These are phyloP conservation scores for Lateolabrax maculatus DNA, from an alignment of 2,797 vertebrate species.

Conservation along the genomic window DNA sequence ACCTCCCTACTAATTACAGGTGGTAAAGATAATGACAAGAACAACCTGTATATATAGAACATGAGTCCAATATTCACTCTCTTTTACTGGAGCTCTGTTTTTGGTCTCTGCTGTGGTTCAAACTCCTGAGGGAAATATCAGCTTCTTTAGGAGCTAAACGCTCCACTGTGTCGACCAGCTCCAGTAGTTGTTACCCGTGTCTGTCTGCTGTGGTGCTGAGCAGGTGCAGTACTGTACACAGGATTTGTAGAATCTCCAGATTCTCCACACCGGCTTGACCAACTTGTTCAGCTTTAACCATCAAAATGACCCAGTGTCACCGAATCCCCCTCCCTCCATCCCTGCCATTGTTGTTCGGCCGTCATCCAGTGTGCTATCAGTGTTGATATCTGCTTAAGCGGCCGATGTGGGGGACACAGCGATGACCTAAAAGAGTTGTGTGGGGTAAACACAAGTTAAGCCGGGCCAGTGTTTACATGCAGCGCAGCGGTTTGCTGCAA, in stretches of 20 bases:
- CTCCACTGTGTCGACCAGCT: neutral
- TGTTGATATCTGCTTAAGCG: slow-evolving; percentile 46
- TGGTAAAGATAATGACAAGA: no score
- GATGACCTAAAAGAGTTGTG: slow-evolving; percentile 68
- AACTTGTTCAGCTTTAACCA: slow-evolving; percentile 9
- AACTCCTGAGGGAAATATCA: neutral
- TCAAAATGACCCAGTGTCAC: slow-evolving; percentile 28
- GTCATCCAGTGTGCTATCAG: slow-evolving; percentile 10
- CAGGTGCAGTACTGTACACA: neutral
- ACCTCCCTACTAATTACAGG: no score
- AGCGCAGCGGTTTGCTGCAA: slow-evolving; percentile 52
- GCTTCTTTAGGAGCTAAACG: neutral
- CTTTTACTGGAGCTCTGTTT: neutral
- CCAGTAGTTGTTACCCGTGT: no score
- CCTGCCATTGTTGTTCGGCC: neutral
- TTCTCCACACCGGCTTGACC: slow-evolving; percentile 5
- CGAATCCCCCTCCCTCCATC: neutral
- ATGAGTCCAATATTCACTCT: no score
- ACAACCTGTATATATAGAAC: no score
- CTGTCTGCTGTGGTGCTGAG: neutral
- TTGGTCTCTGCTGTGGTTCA: neutral
- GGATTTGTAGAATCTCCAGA: no score
- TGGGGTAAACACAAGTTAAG: slow-evolving; percentile 74
- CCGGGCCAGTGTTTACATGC: slow-evolving; percentile 71
- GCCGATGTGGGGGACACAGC: slow-evolving; percentile 8